Evolutionary conservation across 2,888 invertebrate species (phyloP), one percentile per base, ranked within the genome.

Genomic region (Antitype chi): DNA sequence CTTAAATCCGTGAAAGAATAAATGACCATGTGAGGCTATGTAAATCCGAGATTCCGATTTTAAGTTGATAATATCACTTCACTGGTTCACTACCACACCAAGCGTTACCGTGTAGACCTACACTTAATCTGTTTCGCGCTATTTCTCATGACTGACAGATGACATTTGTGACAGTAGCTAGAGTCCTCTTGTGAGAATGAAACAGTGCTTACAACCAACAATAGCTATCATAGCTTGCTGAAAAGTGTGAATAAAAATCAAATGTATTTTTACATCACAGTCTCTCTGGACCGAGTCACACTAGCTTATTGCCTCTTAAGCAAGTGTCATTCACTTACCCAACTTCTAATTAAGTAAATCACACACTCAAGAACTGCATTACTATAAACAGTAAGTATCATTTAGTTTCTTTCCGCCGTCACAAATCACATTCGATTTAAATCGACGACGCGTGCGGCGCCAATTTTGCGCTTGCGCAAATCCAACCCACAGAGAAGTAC

Each of bases 401-500:
- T 70, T 79, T 78, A 81, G 68, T 76, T 84, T 79, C 81, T 78
- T 81, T 76, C 74, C 57, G 68, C 67, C 23, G 20, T 73, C 74
- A 68, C 53, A 69, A 78, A 68, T 64, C 52, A 63, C 55, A 85
- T 76, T 78, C 69, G 66, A 80, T 82, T 81, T 67, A 72, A 85
- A 78, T 78, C 53, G 68, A 13, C 32, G 47, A 67, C 63, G 77
- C 82, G 80, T 85, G 74, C 66, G 73, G 43, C 67, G 60, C 28
- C 68, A n/a, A 9, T 59, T 74, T 55, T 69, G 32, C 52, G 72
- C 63, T 89, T 88, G 74, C 85, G 82, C 82, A 90, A 90, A 62
- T 70, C 71, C 77, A 84, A 78, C 85, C 86, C 82, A 89, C 89
- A 74, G 55, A 49, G 75, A 82, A n/a, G n/a, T 71, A 66, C 79